phyloP scores from a whole-genome alignment of 2,113 vertebrate species.

The Perca schrenkii region DNA sequence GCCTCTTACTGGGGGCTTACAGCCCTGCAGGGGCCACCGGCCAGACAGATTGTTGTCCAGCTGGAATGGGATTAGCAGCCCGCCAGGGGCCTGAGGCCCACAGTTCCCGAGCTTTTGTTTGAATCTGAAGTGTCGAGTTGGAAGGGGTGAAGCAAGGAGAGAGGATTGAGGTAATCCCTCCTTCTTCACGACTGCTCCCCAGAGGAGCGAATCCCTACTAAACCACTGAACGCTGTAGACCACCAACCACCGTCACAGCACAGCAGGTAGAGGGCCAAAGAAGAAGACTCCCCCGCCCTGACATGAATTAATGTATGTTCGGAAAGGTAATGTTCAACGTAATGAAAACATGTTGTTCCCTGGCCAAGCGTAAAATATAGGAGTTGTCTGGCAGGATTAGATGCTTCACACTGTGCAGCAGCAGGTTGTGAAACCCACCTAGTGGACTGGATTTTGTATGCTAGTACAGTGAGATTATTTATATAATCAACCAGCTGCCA shows the following conservation, averaged over 20 bases:
- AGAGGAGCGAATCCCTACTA: constrained; percentile 58
- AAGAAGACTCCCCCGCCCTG: background rate
- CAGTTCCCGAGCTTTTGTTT: constrained; percentile 80
- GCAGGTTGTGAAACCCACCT: constrained; percentile 43
- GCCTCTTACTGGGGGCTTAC: constrained; percentile 83
- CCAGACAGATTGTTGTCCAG: constrained; percentile 85
- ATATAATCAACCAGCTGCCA: constrained; percentile 38
- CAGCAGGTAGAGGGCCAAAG: constrained; percentile 64
- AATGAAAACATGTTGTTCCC: constrained; percentile 65
- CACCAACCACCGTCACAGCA: constrained; percentile 63
- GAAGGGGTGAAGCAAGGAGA: constrained; percentile 73
- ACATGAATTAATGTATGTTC: constrained; percentile 37
- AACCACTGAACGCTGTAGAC: constrained; percentile 62
- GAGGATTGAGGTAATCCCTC: constrained; percentile 84
- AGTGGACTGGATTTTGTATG: constrained; percentile 17
- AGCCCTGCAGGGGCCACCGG: constrained; percentile 75
- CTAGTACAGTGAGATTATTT: constrained; percentile 23
- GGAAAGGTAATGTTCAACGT: constrained; percentile 29
- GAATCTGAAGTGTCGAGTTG: constrained; percentile 81
- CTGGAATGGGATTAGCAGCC: constrained; percentile 82
- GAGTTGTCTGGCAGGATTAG: constrained; percentile 62
- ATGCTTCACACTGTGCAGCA: constrained; percentile 47
- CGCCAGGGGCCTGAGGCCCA: constrained; percentile 76
- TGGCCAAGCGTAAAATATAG: constrained; percentile 30
- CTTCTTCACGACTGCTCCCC: constrained; percentile 71